Percentiles rank a stretch among this genome's conserved stretches.
Conservation (phyloP, 2,113 vertebrate species). For the Onychostoma macrolepis region DNA sequence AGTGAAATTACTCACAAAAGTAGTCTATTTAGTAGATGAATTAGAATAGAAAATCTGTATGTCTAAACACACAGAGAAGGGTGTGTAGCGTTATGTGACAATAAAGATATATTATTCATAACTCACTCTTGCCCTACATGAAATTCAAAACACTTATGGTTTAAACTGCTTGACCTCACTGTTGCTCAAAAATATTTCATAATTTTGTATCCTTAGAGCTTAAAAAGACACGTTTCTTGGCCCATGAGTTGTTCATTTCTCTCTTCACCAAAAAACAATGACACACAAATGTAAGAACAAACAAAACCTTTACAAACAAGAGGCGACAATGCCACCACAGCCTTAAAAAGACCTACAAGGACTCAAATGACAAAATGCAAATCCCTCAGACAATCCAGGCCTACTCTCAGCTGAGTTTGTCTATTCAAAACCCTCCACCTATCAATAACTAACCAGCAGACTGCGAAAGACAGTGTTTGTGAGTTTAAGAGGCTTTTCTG, state of each 20-base stretch:
- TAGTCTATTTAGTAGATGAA: neutral
- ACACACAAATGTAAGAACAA: neutral
- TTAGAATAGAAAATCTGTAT: neutral
- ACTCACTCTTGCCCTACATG: neutral
- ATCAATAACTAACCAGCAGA: conserved; percentile 18
- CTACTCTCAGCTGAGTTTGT: conserved; percentile 11
- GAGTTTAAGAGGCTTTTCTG: conserved; percentile 12
- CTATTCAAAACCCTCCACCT: conserved; percentile 25
- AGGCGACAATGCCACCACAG: neutral
- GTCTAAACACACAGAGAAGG: neutral
- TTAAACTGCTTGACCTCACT: neutral
- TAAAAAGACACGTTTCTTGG: neutral
- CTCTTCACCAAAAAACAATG: neutral
- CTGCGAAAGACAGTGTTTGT: neutral
- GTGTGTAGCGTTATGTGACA: neutral
- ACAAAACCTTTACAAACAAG: neutral
- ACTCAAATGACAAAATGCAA: conserved; percentile 30
- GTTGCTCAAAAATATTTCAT: neutral
- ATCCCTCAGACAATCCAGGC: conserved; percentile 1
- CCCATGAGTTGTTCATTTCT: neutral
- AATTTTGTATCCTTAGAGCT: neutral
- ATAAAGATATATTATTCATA: neutral
- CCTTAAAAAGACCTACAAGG: neutral
- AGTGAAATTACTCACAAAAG: neutral
- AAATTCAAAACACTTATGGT: neutral